Conservation (phyloP, 2,888 invertebrate species). For the Spilarctia lutea region DNA sequence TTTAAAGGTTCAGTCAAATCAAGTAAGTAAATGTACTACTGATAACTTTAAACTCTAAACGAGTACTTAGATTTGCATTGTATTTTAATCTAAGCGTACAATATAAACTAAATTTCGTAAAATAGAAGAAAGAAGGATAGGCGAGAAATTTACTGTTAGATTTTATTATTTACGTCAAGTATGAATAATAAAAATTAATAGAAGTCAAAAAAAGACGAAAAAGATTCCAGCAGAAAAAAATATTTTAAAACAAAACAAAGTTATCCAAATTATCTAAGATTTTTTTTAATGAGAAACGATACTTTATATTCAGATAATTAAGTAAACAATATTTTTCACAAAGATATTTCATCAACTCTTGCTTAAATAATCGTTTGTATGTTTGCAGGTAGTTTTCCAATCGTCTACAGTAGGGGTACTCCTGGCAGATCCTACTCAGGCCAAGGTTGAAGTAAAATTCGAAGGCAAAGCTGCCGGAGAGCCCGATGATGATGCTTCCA, state of each 20-base stretch:
- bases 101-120: too few species aligned
- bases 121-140: too few species aligned
- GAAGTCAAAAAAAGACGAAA: too few species aligned
- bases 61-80: too few species aligned
- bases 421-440: conserved; percentile 88
- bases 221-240: too few species aligned
- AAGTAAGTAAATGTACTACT: conserved; percentile 76
- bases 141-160: too few species aligned
- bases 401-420: conserved; percentile 89
- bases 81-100: too few species aligned
- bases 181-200: too few species aligned
- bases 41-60: background rate
- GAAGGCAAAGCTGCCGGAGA: conserved; percentile 72
- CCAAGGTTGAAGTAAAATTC: conserved; percentile 88
- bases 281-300: background rate
- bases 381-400: conserved; percentile 88
- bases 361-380: background rate
- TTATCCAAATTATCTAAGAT: background rate
- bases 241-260: background rate
- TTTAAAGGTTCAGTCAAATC: conserved; percentile 89
- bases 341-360: background rate
- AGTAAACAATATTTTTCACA: background rate
- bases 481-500: conserved; percentile 59
- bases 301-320: background rate
- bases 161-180: too few species aligned